A percentile compares a stretch with the other conserved stretches of the same genome.
phyloP scores from a whole-genome alignment of 2,888 invertebrate genomes.

The Unio pictorum region DNA sequence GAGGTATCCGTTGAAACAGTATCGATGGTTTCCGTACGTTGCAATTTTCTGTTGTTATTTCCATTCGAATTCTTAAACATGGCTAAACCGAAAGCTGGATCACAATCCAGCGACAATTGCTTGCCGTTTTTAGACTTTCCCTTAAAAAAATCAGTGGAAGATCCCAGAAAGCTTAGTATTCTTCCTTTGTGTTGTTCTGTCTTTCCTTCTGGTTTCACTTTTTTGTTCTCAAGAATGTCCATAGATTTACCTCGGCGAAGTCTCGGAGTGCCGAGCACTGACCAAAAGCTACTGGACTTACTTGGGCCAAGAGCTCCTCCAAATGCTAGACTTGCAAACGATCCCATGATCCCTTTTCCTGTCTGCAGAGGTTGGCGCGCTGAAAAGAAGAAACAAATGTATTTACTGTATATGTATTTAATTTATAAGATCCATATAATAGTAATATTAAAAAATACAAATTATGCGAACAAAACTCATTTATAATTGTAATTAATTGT shows the following conservation, averaged over 20 bases:
- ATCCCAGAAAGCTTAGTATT: slow-evolving; percentile 31
- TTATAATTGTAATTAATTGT: too few relatives aligned
- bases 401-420: not conserved
- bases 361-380: slow-evolving; percentile 34
- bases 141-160: slow-evolving; percentile 30
- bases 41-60: slow-evolving; percentile 25
- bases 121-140: slow-evolving; percentile 27
- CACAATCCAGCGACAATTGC: slow-evolving; percentile 26
- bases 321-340: slow-evolving; percentile 47
- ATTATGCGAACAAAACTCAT: too few relatives aligned
- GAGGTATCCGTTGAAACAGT: slow-evolving; percentile 31
- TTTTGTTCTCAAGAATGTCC: slow-evolving; percentile 31
- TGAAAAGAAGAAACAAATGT: slow-evolving; percentile 10
- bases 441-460: too few relatives aligned
- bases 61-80: slow-evolving; percentile 29
- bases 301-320: slow-evolving; percentile 39
- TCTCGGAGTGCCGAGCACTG: slow-evolving; percentile 43
- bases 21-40: slow-evolving; percentile 33
- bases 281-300: slow-evolving; percentile 48
- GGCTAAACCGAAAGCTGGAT: slow-evolving; percentile 15
- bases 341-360: slow-evolving; percentile 46
- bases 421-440: too few relatives aligned
- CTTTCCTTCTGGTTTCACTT: slow-evolving; percentile 5
- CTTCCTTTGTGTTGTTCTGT: slow-evolving; percentile 22
- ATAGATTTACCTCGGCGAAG: slow-evolving; percentile 43